Base-by-base conservation (phyloP, 92 coral and sea anemone genomes). In the Phenganax stokvisi region DNA sequence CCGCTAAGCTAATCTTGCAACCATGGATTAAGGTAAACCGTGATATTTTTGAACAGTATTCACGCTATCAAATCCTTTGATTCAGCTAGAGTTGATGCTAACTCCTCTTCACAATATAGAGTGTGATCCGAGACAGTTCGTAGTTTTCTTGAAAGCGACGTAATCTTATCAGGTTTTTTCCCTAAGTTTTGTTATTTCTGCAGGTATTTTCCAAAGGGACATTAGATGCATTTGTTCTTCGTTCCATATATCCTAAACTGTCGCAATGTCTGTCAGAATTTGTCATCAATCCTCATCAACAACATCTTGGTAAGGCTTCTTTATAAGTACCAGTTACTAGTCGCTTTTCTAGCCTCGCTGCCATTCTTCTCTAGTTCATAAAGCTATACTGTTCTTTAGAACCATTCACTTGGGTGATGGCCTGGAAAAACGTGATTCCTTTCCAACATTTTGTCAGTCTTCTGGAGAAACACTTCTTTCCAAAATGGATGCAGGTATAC, bases 201-300 rank as follows among this genome's bases (percentile, higher is more conserved):
- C 82, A 94, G 98, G 98, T 94, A 28, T 94, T 93, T 79, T 92
- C 97, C 59, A 94, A 94, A 81, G 98, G 98, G 8, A 86, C 92
- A 16, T 88, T 94, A 94, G 98, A 94, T 70, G 97, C 98, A 1
- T 94, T 94, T 79, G 94, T 92, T 52, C 91, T 94, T 77, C 98
- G 97, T n/a, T 94, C 97, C 13, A 85, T 94, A 57, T 94, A 87
- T 70, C 98, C 98, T 54, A 94, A 94, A 80, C 66, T 94, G 59
- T 92, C 97, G 9, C 96, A 88, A 81, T 90, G 97, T 80, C 80
- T 94, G 79, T 68, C 97, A 0, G 98, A 94, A 81, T 94, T 94
- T 83, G 93, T 92, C 11, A 94, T 94, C 67, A 94, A 94, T 76
- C 98, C 98, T 59, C 98, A 94, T 74, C 98, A 94, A 72, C 98